Evolutionary conservation across 2,888 invertebrate species (phyloP).

Genomic region (Cerastis rubricosa): DNA sequence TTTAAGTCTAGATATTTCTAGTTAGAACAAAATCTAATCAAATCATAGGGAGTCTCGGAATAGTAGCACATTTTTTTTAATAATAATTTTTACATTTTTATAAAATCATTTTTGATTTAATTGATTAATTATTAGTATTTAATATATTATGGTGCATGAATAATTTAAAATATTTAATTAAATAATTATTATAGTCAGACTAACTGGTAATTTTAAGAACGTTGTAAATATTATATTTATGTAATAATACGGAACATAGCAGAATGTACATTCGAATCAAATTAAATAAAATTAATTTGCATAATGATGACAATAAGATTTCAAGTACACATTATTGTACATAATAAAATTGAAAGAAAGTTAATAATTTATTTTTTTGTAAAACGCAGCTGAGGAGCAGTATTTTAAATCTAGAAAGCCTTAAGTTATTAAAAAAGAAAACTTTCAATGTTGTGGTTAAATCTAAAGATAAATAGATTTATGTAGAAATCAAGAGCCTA

Average conservation of each 20-base stretch:
- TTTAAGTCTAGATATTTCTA: slow-evolving; percentile 16
- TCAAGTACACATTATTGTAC: slow-evolving; percentile 56
- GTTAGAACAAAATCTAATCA: slow-evolving; percentile 10
- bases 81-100: slow-evolving; percentile 3
- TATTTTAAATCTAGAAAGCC: slow-evolving; percentile 15
- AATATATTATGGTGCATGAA: slow-evolving; percentile 31
- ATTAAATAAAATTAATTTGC: slow-evolving; percentile 43
- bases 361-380: not conserved
- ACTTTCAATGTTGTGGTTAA: not conserved
- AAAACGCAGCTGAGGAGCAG: not conserved
- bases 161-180: slow-evolving; percentile 9
- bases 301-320: slow-evolving; percentile 61
- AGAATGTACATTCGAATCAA: slow-evolving; percentile 44
- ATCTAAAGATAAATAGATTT: not conserved
- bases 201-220: not conserved
- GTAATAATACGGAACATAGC: slow-evolving; percentile 3
- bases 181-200: not conserved
- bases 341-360: slow-evolving; percentile 22
- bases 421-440: not conserved
- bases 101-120: slow-evolving; percentile 25
- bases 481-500: not conserved
- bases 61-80: not conserved
- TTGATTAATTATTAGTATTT: slow-evolving; percentile 25
- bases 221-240: slow-evolving; percentile 45
- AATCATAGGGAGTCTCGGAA: slow-evolving; percentile 39